Evolutionary conservation across 2,888 invertebrate genomes (phyloP).

Genomic region (Andrena minutula): DNA sequence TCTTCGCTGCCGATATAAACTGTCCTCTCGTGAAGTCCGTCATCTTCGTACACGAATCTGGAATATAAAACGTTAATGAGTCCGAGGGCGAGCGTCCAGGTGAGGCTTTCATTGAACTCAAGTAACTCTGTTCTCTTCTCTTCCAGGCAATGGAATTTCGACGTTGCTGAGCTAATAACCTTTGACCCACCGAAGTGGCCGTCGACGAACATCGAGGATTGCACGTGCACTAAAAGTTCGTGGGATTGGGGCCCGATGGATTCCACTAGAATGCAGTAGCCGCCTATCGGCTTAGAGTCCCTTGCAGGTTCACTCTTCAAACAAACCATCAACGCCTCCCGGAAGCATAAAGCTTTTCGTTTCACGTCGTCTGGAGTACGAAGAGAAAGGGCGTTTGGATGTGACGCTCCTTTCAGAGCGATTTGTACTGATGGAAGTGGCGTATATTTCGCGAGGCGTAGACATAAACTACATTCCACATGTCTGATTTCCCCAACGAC

Average conservation of each 20-base stretch:
- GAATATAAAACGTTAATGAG: background rate
- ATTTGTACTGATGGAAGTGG: background rate
- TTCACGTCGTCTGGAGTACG: constrained; percentile 66
- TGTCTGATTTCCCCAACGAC: constrained; percentile 30
- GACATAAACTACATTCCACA: constrained; percentile 47
- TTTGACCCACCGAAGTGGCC: constrained; percentile 87
- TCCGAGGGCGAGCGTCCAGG: no score
- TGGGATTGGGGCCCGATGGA: constrained; percentile 85
- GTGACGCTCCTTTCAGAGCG: constrained; percentile 13
- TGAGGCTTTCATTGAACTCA: constrained; percentile 66
- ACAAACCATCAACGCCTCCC: constrained; percentile 74
- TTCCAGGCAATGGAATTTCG: constrained; percentile 88
- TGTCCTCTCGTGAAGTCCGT: constrained; percentile 86
- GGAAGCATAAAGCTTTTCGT: constrained; percentile 73
- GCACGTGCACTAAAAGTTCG: constrained; percentile 88
- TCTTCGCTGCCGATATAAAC: constrained; percentile 86
- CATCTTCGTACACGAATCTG: constrained; percentile 85
- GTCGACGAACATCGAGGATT: constrained; percentile 87
- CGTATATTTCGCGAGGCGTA: background rate
- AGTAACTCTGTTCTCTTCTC: constrained; percentile 87
- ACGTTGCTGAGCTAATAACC: constrained; percentile 87
- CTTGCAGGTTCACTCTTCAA: constrained; percentile 63
- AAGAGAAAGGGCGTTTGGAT: constrained; percentile 1
- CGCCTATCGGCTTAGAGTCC: constrained; percentile 69
- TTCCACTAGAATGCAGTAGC: constrained; percentile 82